phyloP scores from a whole-genome alignment of 2,113 vertebrate species.

The Struthidea cinerea region DNA sequence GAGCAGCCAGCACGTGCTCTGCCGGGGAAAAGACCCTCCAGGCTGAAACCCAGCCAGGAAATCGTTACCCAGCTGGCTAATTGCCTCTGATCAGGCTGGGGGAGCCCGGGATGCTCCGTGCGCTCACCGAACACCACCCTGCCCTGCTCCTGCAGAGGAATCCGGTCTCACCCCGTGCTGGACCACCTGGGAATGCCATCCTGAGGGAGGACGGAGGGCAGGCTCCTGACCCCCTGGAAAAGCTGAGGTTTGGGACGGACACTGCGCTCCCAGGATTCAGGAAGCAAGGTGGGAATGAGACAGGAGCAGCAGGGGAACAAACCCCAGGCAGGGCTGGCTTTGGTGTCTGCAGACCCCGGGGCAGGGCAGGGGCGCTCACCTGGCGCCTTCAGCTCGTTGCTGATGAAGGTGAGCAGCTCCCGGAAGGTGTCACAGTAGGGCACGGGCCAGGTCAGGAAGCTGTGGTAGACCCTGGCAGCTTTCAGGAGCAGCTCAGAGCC shows the following conservation, averaged over 20 bases:
- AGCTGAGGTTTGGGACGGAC: neutral
- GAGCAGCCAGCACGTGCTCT: neutral
- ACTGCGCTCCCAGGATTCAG: rapidly evolving
- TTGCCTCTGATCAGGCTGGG: neutral
- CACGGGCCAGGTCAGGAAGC: constrained; percentile 92
- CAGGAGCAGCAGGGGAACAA: neutral
- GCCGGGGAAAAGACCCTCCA: neutral
- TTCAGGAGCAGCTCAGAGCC: constrained; percentile 80
- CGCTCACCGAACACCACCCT: neutral
- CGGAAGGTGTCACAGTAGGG: constrained; percentile 87
- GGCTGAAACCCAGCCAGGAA: neutral
- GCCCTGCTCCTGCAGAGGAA: neutral
- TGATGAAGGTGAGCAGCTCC: constrained; percentile 84
- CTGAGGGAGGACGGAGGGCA: neutral
- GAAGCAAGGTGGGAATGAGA: rapidly evolving
- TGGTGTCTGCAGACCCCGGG: no score
- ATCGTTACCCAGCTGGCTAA: rapidly evolving
- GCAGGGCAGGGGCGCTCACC: constrained; percentile 59
- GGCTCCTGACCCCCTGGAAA: neutral
- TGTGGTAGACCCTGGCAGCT: constrained; percentile 80
- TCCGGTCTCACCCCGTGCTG: neutral
- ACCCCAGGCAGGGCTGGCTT: neutral
- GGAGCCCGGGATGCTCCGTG: neutral
- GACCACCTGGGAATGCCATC: neutral
- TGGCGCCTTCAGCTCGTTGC: constrained; percentile 86